Percentiles rank a stretch among this genome's conserved stretches.
Conservation (phyloP, 2,113 vertebrate species). For the Tetraodon nigroviridis region DNA sequence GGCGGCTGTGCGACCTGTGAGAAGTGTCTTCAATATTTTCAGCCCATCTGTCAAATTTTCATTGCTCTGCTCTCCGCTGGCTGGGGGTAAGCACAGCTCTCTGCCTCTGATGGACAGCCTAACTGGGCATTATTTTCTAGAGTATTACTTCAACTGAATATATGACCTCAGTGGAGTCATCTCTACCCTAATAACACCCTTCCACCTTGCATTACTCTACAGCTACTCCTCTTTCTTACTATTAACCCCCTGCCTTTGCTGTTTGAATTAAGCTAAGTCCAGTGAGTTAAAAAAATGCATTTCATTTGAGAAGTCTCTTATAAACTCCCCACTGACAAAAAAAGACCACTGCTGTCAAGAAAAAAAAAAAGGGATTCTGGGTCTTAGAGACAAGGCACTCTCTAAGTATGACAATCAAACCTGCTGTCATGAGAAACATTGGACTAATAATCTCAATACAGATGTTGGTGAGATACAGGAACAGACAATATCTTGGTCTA, state of each 20-base stretch:
- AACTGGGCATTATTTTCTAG: slow-evolving; percentile 48
- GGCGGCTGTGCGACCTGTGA: slow-evolving; percentile 66
- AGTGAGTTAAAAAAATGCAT: slow-evolving; percentile 20
- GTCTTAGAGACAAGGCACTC: too few species aligned
- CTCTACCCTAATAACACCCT: slow-evolving; percentile 32
- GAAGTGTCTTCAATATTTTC: slow-evolving; percentile 63
- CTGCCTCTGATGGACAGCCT: slow-evolving; percentile 47
- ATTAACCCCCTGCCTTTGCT: slow-evolving; percentile 27
- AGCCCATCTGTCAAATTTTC: slow-evolving; percentile 71
- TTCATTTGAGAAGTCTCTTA: too few species aligned
- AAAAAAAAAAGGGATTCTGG: too few species aligned
- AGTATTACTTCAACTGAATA: slow-evolving; percentile 32
- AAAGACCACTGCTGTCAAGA: too few species aligned
- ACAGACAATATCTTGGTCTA: too few species aligned
- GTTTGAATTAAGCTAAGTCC: slow-evolving; percentile 34
- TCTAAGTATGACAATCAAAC: too few species aligned
- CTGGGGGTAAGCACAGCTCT: slow-evolving; percentile 45
- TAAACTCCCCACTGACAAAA: too few species aligned
- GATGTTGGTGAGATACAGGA: too few species aligned
- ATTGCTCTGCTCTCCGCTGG: slow-evolving; percentile 53
- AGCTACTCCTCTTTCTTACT: slow-evolving; percentile 6
- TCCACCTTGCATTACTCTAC: slow-evolving; percentile 5
- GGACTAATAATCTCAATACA: too few species aligned
- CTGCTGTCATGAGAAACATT: too few species aligned
- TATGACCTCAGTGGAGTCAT: slow-evolving; percentile 43